Base-by-base conservation (phyloP, 1,140 invertebrate species). In the Eurosta solidaginis region DNA sequence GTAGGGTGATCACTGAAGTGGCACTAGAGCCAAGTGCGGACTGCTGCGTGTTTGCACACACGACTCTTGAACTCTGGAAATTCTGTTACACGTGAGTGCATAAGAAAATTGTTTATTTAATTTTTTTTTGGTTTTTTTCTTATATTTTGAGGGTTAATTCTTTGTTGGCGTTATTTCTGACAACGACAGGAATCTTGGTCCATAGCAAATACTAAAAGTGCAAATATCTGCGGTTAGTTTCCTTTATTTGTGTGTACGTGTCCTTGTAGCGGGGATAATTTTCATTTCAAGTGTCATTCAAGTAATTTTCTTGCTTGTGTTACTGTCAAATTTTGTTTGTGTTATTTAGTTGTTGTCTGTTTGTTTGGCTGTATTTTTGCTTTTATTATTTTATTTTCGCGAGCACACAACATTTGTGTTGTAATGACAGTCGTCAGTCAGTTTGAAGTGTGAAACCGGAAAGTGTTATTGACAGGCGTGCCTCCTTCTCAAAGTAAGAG, bases 241-340 rank as follows among this genome's bases (percentile, higher is more conserved):
- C 54, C 3, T 3, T 59, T 17, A 33, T 20, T 17, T 14, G 59
- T 68, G 59, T 42, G 59, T 20, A 29, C 27, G 59, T 68, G 59
- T 42, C 36, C 59, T 68, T 68, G 59, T 68, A 40, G 59, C 59
- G 10, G 59, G 59, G 59, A 68, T 68, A 68, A 68, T 68, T 68
- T 68, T 40, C 59, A 68, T 68, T 68, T 68, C 59, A 68, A 68
- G 59, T 40, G 59, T 20, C 59, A 68, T 36, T 68, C 59, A 68
- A 68, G 59, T 68, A 68, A 68, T 68, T 68, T 68, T 68, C 33
- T 68, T 68, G 59, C n/a, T 42, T 17, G 14, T 22, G 59, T 40
- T 36, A 68, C 40, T 68, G 59, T 68, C 59, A 40, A n/a, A 68
- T 68, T 68, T 68, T 68, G 59, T 68, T 40, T 36, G 59, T 17